Evolutionary conservation across 2,113 vertebrate species (phyloP).

Genomic region (Macaca nemestrina): DNA sequence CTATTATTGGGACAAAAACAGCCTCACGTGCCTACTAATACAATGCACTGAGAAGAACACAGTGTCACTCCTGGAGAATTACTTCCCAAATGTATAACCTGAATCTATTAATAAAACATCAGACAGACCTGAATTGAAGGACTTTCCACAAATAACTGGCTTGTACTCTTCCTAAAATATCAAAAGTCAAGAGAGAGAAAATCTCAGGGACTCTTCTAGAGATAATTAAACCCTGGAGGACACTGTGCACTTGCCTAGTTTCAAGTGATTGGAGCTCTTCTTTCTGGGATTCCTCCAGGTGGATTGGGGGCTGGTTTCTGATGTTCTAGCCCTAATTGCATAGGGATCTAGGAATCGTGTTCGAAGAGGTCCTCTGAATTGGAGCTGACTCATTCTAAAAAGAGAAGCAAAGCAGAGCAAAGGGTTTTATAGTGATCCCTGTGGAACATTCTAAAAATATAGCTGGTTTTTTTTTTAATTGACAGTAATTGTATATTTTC

Average conservation of each 20-base stretch:
- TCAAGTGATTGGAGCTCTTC: neutral
- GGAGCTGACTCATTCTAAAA: neutral
- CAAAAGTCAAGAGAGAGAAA: neutral
- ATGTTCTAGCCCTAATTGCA: neutral
- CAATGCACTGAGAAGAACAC: neutral
- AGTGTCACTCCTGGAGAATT: neutral
- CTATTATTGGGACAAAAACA: neutral
- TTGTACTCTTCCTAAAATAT: neutral
- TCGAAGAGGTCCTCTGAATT: neutral
- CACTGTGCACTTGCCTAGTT: neutral
- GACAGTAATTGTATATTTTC: neutral
- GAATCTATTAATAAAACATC: neutral
- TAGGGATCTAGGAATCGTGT: neutral
- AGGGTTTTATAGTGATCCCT: neutral
- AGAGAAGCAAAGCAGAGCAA: neutral
- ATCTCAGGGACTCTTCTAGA: neutral
- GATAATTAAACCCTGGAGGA: neutral
- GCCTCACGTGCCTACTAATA: accelerated
- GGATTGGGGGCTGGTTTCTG: neutral
- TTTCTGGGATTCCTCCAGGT: neutral
- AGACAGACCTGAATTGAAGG: neutral
- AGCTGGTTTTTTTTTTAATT: neutral
- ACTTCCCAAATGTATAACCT: neutral
- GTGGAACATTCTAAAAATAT: neutral
- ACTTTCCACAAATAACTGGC: neutral